Evolutionary conservation across 2,113 vertebrate genomes (phyloP).

Genomic region (Tenebrosternarchus preto): DNA sequence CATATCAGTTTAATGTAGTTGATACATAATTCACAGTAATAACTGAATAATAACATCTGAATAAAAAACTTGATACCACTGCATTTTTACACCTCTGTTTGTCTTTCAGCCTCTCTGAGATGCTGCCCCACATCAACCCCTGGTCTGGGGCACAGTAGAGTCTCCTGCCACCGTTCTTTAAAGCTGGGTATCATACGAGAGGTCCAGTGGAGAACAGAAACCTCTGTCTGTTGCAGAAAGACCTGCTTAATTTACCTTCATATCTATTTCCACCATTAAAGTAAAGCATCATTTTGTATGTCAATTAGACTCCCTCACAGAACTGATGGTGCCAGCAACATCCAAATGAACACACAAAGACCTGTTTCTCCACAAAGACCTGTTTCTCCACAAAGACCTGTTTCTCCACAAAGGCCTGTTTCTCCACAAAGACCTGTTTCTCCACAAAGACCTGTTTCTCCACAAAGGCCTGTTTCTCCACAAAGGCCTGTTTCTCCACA

Average conservation of each 20-base stretch:
- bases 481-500: slow-evolving; percentile 38
- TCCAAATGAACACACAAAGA: slow-evolving; percentile 14
- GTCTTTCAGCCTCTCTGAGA: not conserved
- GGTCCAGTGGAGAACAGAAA: slow-evolving; percentile 6
- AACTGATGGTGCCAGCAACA: slow-evolving; percentile 1
- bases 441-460: slow-evolving; percentile 41
- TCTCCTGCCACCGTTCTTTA: not conserved
- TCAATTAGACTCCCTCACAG: slow-evolving; percentile 48
- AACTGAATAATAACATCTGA: no score
- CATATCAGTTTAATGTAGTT: no score
- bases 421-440: slow-evolving; percentile 42
- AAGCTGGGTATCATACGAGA: not conserved
- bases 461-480: slow-evolving; percentile 40
- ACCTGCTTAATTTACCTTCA: slow-evolving; percentile 35
- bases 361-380: slow-evolving; percentile 41
- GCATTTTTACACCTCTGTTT: not conserved
- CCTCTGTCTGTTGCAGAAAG: slow-evolving; percentile 22
- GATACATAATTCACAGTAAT: no score
- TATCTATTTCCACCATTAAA: slow-evolving; percentile 26
- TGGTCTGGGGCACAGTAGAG: not conserved
- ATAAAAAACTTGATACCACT: not conserved
- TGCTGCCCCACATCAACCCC: not conserved
- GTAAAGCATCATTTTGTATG: slow-evolving; percentile 47
- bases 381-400: slow-evolving; percentile 42
- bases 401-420: slow-evolving; percentile 41